Percentiles rank a stretch among this genome's conserved stretches.
Evolutionary conservation across 2,888 invertebrate species (phyloP).

Genomic region (Leptinotarsa juncta): DNA sequence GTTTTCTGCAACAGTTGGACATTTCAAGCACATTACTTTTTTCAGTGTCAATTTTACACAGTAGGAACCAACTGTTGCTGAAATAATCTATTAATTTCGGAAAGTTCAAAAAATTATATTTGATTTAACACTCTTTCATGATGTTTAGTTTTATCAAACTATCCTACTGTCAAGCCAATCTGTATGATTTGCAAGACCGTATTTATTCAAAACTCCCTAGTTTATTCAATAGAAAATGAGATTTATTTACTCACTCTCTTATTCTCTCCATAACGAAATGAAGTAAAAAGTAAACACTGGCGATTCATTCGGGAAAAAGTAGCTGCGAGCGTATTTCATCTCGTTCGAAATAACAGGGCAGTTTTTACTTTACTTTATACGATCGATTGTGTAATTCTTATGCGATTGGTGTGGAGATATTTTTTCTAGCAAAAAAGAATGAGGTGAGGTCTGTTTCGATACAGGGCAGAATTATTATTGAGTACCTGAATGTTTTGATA

Average conservation of each 20-base stretch:
- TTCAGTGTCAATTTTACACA: neutral
- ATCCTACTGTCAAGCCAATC: neutral
- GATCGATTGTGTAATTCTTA: neutral
- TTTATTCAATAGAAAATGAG: constrained; percentile 44
- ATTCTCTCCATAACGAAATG: constrained; percentile 52
- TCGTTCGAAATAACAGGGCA: constrained; percentile 23
- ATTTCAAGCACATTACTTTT: neutral
- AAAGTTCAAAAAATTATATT: too few species aligned
- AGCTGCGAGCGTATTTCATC: constrained; percentile 50
- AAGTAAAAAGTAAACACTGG: constrained; percentile 51
- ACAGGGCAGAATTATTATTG: too few species aligned
- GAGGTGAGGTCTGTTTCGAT: too few species aligned
- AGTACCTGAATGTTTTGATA: too few species aligned
- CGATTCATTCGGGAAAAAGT: constrained; percentile 54
- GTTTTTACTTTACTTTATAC: constrained; percentile 3
- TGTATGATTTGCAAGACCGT: constrained; percentile 9
- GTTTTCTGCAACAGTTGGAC: neutral
- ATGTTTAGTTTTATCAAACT: too few species aligned
- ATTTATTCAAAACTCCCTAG: constrained; percentile 27
- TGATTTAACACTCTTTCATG: too few species aligned
- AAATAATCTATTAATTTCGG: neutral
- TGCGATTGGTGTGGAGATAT: neutral
- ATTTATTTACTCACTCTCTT: constrained; percentile 38
- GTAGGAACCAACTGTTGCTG: neutral
- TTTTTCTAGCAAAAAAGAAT: neutral